Base-by-base conservation (phyloP, 2,113 vertebrate species). In the Prochilodus magdalenae region DNA sequence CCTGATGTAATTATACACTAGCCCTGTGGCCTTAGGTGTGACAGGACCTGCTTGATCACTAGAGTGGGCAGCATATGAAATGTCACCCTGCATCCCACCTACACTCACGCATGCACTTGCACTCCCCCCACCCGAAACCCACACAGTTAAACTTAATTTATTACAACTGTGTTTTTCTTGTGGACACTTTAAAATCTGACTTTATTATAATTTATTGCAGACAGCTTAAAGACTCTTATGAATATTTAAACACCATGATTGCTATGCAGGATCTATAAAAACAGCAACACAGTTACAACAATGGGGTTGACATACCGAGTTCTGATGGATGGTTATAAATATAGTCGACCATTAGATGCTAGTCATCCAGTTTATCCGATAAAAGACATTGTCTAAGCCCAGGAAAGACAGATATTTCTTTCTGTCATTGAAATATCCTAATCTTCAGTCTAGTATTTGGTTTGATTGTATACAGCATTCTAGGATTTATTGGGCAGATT, bases 1-100 rank as follows among this genome's bases (percentile, higher is more conserved):
- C 53, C 80, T 91, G 87, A 93, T 91, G 77, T 80, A 77, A 93
- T 91, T 89, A 89, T 30, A 83, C 57, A 57, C 69, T 69, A 65
- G n/a, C 60, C 81, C 80, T 86, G 84, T 71, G 30, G 84, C 82
- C 80, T 81, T 59, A 81, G 77, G 84, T 83, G 77, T 78, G 79
- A 80, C 78, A 74, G 73, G 47, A 33, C 16, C 79, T 77, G 78
- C 66, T 81, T 77, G 77, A 83, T 83, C 83, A 83, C 60, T 85
- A 67, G 63, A 81, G 53, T 63, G 74, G 62, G 33, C 78, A 71
- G 73, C 73, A 65, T 85, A 81, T 63, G 55, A 83, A 84, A 81
- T 66, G 89, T 59, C 60, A 36, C 8, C 8, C 62, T 33, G 4
- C 14, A 30, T 62, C 79, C 59, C 75, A 60, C 53, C 60, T 73